Evolutionary conservation across 2,888 invertebrate genomes (phyloP).

Genomic region (Caradrina clavipalpis): DNA sequence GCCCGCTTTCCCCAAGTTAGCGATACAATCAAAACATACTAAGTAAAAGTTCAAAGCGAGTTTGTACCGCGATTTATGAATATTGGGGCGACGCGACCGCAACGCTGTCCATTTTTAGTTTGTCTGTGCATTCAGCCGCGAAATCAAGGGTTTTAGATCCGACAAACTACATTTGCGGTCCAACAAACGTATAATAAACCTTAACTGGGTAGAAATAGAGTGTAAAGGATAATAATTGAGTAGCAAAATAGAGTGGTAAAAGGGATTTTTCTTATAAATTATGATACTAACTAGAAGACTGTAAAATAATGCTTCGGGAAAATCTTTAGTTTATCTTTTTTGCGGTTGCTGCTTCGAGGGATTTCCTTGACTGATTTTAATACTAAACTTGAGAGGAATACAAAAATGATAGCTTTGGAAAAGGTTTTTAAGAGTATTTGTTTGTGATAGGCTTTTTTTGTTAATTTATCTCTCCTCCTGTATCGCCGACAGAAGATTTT

Average conservation of each 20-base stretch:
- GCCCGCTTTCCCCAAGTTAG: constrained; percentile 21
- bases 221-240: not conserved
- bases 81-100: constrained; percentile 67
- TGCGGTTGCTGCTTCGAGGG: constrained; percentile 33
- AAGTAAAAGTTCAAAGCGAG: constrained; percentile 57
- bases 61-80: constrained; percentile 69
- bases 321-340: constrained; percentile 55
- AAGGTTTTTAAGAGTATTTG: not conserved
- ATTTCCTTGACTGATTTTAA: constrained; percentile 39
- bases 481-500: too few relatives aligned
- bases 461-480: too few relatives aligned
- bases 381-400: constrained; percentile 29
- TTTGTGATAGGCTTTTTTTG: not conserved
- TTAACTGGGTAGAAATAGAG: constrained; percentile 19
- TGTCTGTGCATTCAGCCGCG: constrained; percentile 68
- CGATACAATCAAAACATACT: constrained; percentile 51
- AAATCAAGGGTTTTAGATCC: constrained; percentile 69
- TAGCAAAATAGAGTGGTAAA: constrained; percentile 30
- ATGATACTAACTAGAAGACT: constrained; percentile 64
- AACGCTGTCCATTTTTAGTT: constrained; percentile 69
- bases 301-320: constrained; percentile 58
- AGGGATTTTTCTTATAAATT: constrained; percentile 65
- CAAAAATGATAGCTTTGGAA: not conserved
- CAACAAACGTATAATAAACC: constrained; percentile 24
- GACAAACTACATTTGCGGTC: constrained; percentile 12